Base-by-base conservation (phyloP, 2,113 vertebrate genomes). In the Carassius auratus region DNA sequence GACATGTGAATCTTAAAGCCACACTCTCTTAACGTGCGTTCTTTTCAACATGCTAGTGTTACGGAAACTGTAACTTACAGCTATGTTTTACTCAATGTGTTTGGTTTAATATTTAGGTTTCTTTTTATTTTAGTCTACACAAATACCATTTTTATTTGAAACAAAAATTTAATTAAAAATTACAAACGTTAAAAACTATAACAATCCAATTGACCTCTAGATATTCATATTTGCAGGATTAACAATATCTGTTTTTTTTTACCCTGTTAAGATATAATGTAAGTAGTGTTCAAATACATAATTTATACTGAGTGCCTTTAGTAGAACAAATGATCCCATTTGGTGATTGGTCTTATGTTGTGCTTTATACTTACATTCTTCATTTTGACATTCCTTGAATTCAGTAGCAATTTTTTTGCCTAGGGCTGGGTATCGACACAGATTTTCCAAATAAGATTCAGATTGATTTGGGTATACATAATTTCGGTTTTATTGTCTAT, bases 301-400 rank as follows among this genome's bases (percentile, higher is more conserved):
- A 80, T 87, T 85, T 79, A 78, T 79, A 84, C n/a, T 14, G 17
- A 21, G 62, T 55, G 74, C 45, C 48, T 85, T 48, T 85, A 21
- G 61, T 71, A 76, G 84, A 83, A 85, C 68, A 82, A 80, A 76
- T 73, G 19, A 66, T 52, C 52, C 38, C n/a, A 50, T 73, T 36
- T 33, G 38, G 30, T 85, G 76, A 7, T 50, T 69, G 38, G 76
- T 66, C 76, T 78, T 77, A 52, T 5, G 3, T 59, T 84, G 26
- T 42, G 13, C 61, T 85, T 79, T 48, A 57, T 61, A 45, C 3
- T 36, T 12, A n/a, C n/a, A 33, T 48, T 81, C n/a, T 50, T 66
- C n/a, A 81, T 50, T 50, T 30, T 19, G n/a, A 66, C 78, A 81
- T 66, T 66, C n/a, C 61, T 26, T 81, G 23, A 66, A 66, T 23